Base-by-base conservation (phyloP, 2,113 vertebrate genomes). In the Axis porcinus region DNA sequence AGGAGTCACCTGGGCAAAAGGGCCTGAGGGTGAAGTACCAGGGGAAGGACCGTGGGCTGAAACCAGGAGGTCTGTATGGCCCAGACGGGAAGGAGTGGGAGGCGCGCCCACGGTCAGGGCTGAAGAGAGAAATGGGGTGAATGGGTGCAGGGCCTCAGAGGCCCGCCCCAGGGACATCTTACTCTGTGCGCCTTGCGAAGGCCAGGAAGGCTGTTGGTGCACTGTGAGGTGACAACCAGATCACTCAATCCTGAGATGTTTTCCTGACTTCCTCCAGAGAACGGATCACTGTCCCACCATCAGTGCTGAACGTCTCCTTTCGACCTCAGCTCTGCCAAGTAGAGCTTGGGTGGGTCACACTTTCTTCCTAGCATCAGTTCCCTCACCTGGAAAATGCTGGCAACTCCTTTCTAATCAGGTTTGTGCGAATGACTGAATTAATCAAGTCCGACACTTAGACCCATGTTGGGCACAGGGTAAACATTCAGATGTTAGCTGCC, bases 71-170 rank as follows among this genome's bases (percentile, higher is more conserved):
- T 4, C 9, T 7, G 0, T 23, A 45, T 25, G 47, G 7, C 23
- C 8, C 2, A 0, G 54, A 54, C 3, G 3, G 30, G 85, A 79
- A 60, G 88, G 6, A 30, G 28, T 10, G 21, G 8, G n/a, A 2
- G 1, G 3, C 0, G 0, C 7, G 8, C 36, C 57, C 43, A 82
- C n/a, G 14, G 43, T 57, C 33, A 9, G 5, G 13, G 21, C 47
- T 67, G 25, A 45, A 54, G 30, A 64, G 30, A 85, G 40, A 76
- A 33, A 25, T 1, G 16, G 6, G 27, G 14, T 2, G 16, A 13
- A 4, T 0, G 17, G 33, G 3, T 4, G 2, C 14, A 57, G 54
- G 45, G 30, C 7, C 30, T 55, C 3, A n/a, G 4, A 17, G 57
- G 45, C 27, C 17, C 23, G 1, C 21, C 5, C 0, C 1, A 27